Evolutionary conservation across 2,888 invertebrate species (phyloP).

Genomic region (Stictocephala bisonia): DNA sequence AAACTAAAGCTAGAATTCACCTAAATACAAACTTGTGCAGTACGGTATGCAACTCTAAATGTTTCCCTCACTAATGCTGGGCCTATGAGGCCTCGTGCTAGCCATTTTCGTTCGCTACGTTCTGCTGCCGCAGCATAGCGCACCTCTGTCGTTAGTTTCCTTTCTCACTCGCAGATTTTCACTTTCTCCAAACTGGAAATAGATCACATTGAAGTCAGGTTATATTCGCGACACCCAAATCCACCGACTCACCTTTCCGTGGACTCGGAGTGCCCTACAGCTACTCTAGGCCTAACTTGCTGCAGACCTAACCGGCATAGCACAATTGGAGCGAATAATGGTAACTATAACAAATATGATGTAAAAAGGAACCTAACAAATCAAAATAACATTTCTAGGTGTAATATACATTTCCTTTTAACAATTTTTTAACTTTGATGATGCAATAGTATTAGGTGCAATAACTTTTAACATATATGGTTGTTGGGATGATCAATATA

Average conservation of each 20-base stretch:
- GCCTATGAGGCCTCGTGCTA: slow-evolving; percentile 31
- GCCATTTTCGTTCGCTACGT: slow-evolving; percentile 16
- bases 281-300: neutral
- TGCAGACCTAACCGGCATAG: slow-evolving; percentile 11
- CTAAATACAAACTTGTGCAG: slow-evolving; percentile 42
- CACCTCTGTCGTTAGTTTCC: neutral
- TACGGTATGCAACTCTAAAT: slow-evolving; percentile 37
- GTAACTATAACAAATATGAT: too few relatives aligned
- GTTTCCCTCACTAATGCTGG: slow-evolving; percentile 25
- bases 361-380: too few relatives aligned
- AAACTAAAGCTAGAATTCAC: slow-evolving; percentile 14
- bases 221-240: slow-evolving; percentile 29
- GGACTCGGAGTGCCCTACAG: slow-evolving; percentile 18
- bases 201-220: slow-evolving; percentile 34
- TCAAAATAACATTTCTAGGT: too few relatives aligned
- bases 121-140: neutral
- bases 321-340: too few relatives aligned
- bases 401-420: too few relatives aligned
- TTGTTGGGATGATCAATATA: too few relatives aligned
- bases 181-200: slow-evolving; percentile 38
- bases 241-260: slow-evolving; percentile 29
- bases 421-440: too few relatives aligned
- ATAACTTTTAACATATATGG: too few relatives aligned
- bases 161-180: slow-evolving; percentile 5
- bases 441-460: too few relatives aligned